A percentile compares a stretch with the other conserved stretches of the same genome.
Evolutionary conservation across 2,113 vertebrate genomes (phyloP).

Genomic region (Clarias magur): DNA sequence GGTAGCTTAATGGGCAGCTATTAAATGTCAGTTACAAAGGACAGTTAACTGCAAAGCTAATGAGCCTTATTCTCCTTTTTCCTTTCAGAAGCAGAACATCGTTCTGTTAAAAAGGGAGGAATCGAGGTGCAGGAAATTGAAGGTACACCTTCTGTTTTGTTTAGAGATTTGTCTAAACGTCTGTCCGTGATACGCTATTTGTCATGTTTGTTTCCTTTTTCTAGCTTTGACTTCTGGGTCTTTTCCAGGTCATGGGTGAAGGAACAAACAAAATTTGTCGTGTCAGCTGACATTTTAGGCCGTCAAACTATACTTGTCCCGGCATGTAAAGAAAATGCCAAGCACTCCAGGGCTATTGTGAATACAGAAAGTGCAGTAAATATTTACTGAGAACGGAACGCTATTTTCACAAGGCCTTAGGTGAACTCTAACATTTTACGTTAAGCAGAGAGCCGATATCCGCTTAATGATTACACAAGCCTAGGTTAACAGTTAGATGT

Average conservation of each 20-base stretch:
- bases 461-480: neutral
- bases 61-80: conserved; percentile 31
- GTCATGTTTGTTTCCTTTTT: neutral
- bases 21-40: conserved; percentile 15
- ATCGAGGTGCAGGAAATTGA: conserved; percentile 89
- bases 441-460: neutral
- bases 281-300: conserved; percentile 27
- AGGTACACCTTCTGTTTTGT: conserved; percentile 70
- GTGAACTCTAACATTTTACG: conserved; percentile 4
- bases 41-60: neutral
- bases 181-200: neutral
- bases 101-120: conserved; percentile 95
- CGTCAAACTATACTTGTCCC: neutral
- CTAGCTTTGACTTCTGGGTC: conserved; percentile 8
- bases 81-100: conserved; percentile 87
- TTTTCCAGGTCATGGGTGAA: conserved; percentile 2
- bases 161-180: neutral
- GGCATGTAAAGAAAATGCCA: neutral
- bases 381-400: neutral
- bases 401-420: neutral
- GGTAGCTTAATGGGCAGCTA: conserved; percentile 23
- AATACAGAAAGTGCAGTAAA: neutral
- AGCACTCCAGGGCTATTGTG: neutral
- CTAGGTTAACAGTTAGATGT: conserved; percentile 1
- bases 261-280: conserved; percentile 15